Evolutionary conservation across 1,140 invertebrate species (phyloP).

Genomic region (Macrosteles quadrilineatus): DNA sequence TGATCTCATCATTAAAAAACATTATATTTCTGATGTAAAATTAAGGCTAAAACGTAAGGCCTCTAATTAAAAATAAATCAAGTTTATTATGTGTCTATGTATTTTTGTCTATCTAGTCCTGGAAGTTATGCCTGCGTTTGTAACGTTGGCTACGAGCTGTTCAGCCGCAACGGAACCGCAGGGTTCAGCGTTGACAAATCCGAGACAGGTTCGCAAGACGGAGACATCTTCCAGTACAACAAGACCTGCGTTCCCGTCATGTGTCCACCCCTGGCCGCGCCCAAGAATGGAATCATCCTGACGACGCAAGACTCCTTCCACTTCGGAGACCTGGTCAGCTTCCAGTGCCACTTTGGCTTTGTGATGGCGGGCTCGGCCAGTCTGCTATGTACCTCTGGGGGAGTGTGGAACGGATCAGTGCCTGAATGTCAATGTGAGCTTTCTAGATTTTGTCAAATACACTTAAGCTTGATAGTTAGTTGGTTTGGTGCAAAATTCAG

Average conservation of each 20-base stretch:
- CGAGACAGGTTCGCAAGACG: constrained; percentile 84
- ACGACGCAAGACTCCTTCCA: constrained; percentile 80
- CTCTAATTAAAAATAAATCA: no score
- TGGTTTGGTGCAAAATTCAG: no score
- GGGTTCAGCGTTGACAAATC: constrained; percentile 79
- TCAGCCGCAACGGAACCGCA: constrained; percentile 85
- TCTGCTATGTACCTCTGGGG: constrained; percentile 85
- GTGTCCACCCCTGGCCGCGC: constrained; percentile 77
- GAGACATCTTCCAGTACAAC: constrained; percentile 87
- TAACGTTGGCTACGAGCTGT: constrained; percentile 91
- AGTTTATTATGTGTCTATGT: no score
- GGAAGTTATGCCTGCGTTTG: constrained; percentile 88
- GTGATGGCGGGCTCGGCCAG: constrained; percentile 83
- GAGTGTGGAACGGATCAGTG: constrained; percentile 90
- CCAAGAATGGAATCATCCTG: constrained; percentile 87
- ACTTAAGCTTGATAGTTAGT: neutral
- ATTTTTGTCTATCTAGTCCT: constrained; percentile 44
- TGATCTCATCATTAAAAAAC: no score
- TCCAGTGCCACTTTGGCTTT: constrained; percentile 95
- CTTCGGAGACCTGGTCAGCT: constrained; percentile 87
- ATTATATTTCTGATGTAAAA: no score
- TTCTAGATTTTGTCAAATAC: neutral
- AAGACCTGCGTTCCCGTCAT: constrained; percentile 94
- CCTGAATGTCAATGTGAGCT: constrained; percentile 88
- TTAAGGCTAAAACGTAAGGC: no score